Evolutionary conservation across 2,888 invertebrate species (phyloP).

Genomic region (Drosophila robusta): DNA sequence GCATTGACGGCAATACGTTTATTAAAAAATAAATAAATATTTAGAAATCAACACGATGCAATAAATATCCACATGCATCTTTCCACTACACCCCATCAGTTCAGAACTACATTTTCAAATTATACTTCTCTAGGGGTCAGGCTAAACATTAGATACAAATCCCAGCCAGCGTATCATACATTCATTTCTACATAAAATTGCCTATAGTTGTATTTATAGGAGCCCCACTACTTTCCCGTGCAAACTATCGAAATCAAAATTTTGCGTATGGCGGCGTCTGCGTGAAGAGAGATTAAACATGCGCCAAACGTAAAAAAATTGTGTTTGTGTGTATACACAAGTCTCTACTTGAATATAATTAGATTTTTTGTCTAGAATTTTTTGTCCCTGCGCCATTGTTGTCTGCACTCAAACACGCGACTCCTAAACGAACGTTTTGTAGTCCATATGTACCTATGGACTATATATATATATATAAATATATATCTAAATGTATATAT

Average conservation of each 20-base stretch:
- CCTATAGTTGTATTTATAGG: not conserved
- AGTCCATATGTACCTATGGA: not conserved
- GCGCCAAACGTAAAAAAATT: not conserved
- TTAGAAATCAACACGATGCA: not conserved
- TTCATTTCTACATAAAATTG: not conserved
- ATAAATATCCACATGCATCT: not conserved
- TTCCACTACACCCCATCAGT: not conserved
- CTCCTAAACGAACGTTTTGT: constrained; percentile 14
- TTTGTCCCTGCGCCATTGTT: constrained; percentile 12
- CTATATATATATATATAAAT: not conserved
- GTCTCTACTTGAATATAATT: constrained; percentile 30
- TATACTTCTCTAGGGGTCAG: not conserved
- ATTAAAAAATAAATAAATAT: not conserved
- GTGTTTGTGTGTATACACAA: not conserved
- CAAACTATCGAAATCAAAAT: not conserved
- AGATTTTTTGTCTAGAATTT: constrained; percentile 24
- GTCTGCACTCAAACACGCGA: constrained; percentile 16
- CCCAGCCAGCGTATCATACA: no score
- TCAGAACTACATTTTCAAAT: not conserved
- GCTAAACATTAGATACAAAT: not conserved
- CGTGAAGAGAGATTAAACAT: no score
- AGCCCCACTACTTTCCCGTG: not conserved
- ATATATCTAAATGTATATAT: not conserved
- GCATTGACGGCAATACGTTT: no score
- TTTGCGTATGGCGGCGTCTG: not conserved